phyloP scores from a whole-genome alignment of 2,797 vertebrate genomes.

The Sorex maritimensis region DNA sequence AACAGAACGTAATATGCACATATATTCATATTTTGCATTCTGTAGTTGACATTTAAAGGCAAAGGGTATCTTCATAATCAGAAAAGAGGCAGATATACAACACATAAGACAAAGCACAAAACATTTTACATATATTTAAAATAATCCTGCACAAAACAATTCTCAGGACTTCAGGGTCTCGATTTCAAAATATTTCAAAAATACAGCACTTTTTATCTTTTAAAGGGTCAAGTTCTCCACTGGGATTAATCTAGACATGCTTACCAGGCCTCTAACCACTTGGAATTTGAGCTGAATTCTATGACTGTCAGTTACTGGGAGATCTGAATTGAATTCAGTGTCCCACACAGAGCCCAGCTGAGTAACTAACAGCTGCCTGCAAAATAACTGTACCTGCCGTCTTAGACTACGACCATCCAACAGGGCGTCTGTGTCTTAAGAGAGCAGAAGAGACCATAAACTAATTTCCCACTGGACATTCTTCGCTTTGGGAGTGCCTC shows the following conservation, averaged over 20 bases:
- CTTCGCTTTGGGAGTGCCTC: constrained; percentile 52
- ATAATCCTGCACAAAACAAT: constrained; percentile 57
- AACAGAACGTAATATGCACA: constrained; percentile 38
- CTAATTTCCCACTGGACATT: constrained; percentile 56
- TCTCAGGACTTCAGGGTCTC: constrained; percentile 30
- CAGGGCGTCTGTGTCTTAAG: constrained; percentile 56
- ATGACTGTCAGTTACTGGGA: neutral
- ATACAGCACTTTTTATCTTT: neutral
- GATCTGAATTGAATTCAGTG: neutral
- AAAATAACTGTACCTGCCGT: constrained; percentile 40
- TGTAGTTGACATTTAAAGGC: constrained; percentile 58
- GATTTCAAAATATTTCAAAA: constrained; percentile 69
- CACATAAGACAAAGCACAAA: constrained; percentile 47
- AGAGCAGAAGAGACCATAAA: constrained; percentile 51
- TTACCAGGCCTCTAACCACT: neutral
- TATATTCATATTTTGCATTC: constrained; percentile 59
- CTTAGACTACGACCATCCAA: constrained; percentile 11
- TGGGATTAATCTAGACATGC: constrained; percentile 13
- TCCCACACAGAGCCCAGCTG: neutral
- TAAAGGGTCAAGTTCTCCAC: constrained; percentile 38
- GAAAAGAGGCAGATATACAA: constrained; percentile 48
- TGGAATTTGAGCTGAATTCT: neutral
- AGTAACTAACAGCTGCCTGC: constrained; percentile 35
- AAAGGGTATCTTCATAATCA: constrained; percentile 41
- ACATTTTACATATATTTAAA: constrained; percentile 54